Conservation (phyloP, 2,113 vertebrate species). For the Spermophilus dauricus region DNA sequence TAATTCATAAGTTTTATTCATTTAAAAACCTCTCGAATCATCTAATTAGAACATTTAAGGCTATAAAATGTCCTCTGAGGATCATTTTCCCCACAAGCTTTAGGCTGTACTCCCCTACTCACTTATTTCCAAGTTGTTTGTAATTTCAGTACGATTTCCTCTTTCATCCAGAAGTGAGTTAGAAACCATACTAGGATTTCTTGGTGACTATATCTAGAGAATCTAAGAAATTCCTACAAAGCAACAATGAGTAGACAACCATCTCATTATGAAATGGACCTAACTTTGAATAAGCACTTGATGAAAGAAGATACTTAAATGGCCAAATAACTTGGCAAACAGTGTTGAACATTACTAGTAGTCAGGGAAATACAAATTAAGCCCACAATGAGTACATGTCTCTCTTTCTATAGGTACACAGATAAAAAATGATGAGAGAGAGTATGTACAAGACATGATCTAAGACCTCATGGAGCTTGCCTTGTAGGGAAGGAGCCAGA, state of each 20-base stretch:
- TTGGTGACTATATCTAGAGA: background rate
- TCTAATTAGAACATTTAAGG: slow-evolving; percentile 16
- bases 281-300: slow-evolving; percentile 14
- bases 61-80: background rate
- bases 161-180: background rate
- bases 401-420: background rate
- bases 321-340: background rate
- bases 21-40: background rate
- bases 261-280: background rate
- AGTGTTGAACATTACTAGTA: background rate
- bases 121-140: slow-evolving; percentile 8
- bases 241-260: background rate
- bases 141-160: slow-evolving; percentile 7
- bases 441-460: background rate
- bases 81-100: background rate
- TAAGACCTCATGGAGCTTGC: background rate
- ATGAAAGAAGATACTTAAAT: background rate
- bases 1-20: background rate
- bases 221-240: background rate
- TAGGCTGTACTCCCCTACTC: background rate
- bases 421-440: background rate
- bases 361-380: slow-evolving; percentile 8
- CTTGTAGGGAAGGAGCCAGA: background rate
- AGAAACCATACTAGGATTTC: slow-evolving; percentile 47
- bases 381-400: background rate